Conservation (phyloP, 2,888 invertebrate genomes). For the Apamea monoglypha region DNA sequence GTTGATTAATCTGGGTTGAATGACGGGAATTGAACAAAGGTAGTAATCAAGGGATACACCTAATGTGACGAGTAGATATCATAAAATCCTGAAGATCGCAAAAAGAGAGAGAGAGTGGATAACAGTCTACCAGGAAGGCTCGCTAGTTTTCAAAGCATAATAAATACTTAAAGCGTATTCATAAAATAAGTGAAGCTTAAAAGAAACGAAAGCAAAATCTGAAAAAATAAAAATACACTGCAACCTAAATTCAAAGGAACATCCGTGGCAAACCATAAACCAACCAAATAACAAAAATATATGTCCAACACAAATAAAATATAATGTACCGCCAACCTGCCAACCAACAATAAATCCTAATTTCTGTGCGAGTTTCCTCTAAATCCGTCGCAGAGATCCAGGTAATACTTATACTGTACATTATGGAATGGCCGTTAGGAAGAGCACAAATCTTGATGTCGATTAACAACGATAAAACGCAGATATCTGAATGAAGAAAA, state of each 20-base stretch:
- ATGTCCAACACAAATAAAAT: constrained; percentile 37
- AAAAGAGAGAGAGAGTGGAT: too few relatives aligned
- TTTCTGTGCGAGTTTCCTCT: constrained; percentile 34
- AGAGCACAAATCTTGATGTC: constrained; percentile 59
- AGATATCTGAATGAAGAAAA: constrained; percentile 61
- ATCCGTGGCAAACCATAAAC: constrained; percentile 20
- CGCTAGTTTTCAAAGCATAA: too few relatives aligned
- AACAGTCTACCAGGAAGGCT: too few relatives aligned
- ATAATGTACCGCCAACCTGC: constrained; percentile 10
- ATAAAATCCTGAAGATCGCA: too few relatives aligned
- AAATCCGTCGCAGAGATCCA: constrained; percentile 48
- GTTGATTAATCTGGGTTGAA: constrained; percentile 25
- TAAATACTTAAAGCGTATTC: background rate
- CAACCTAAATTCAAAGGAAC: constrained; percentile 7
- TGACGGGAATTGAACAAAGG: background rate
- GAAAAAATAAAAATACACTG: too few relatives aligned
- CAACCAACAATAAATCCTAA: constrained; percentile 50
- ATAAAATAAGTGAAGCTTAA: background rate
- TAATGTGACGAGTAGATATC: too few relatives aligned
- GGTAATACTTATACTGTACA: constrained; percentile 47
- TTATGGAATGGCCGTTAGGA: constrained; percentile 50
- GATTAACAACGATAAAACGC: constrained; percentile 62
- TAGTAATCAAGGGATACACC: too few relatives aligned
- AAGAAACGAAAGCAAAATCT: background rate
- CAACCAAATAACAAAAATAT: constrained; percentile 28